Conservation (phyloP, 2,888 invertebrate species). For the Andrena bucephala region DNA sequence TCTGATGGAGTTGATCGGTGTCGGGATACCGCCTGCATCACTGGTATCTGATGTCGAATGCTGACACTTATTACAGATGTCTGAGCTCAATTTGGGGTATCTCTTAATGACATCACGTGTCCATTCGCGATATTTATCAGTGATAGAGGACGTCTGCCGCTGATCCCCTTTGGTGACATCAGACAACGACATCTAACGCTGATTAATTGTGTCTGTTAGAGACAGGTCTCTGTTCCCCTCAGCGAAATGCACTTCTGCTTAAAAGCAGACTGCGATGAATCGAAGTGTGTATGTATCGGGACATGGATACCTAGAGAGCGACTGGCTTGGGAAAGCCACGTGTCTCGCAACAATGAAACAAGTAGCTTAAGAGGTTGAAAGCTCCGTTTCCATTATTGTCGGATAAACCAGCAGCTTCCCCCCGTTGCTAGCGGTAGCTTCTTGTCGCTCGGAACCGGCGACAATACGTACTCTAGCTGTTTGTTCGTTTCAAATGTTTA, state of each 20-base stretch:
- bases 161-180: not conserved
- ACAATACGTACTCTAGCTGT: not conserved
- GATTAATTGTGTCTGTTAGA: not conserved
- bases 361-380: slow-evolving; percentile 47
- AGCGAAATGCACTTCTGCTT: not conserved
- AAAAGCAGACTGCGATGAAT: not conserved
- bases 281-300: not conserved
- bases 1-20: not conserved
- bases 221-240: too few relatives aligned
- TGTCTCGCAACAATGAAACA: slow-evolving; percentile 30
- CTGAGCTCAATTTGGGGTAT: slow-evolving; percentile 17
- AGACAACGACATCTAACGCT: slow-evolving; percentile 10
- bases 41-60: not conserved
- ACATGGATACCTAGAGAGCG: not conserved
- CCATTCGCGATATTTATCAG: not conserved
- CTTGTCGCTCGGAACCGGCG: not conserved
- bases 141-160: not conserved
- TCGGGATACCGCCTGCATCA: not conserved
- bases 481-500: slow-evolving; percentile 25
- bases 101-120: slow-evolving; percentile 15
- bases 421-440: not conserved
- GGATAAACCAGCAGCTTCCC: slow-evolving; percentile 16
- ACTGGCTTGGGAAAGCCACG: slow-evolving; percentile 14
- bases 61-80: slow-evolving; percentile 10
- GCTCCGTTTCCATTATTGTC: slow-evolving; percentile 38